Base-by-base conservation (phyloP, 2,888 invertebrate genomes). In the Smittia aterrima region DNA sequence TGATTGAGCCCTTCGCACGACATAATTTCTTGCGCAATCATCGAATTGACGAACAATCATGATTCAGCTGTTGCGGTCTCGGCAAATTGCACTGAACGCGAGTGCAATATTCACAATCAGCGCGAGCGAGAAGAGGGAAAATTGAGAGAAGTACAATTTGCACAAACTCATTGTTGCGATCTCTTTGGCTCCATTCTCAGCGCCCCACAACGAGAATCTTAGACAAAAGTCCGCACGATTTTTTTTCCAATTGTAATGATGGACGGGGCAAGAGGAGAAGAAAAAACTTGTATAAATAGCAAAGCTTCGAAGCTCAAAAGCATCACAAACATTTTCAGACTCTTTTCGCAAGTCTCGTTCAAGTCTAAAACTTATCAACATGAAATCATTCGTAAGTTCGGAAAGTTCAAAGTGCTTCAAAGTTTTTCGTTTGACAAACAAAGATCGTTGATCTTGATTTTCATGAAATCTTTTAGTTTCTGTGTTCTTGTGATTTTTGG, bases 281-380 rank as follows among this genome's bases (percentile, higher is more conserved):
- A 47, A 70, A 47, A 53, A 70, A 54, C 13, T 54, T 70, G 70
- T 70, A 70, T 70, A 70, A 70, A 70, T 70, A 70, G 27, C 32
- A 54, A 70, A 54, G 53, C 27, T 27, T 27, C 11, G 25, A 9
- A 70, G 68, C 32, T 11, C 16, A 41, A 54, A 18, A 54, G 27
- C 13, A 70, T 70, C 70, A 70, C 53, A 70, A n/a, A 70, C 53
- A 25, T 25, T 53, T 41, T 20, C 54, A 70, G 41, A 22, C 70
- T 70, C 53, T 20, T 54, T 47, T 47, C 47, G 20, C 24, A 40
- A 67, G 18, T 64, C 32, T 27, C 32, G 25, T 64, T 25, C 64
- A 66, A 66, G 40, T 11, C 41, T 7, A 27, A 67, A 67, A 27
- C 22, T 70, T 22, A 54, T 54, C 27, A 70, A 27, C 25, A 70